Conservation (phyloP, 37 sponge, comb jelly and placozoan genomes). For the Eunapius fragilis region DNA sequence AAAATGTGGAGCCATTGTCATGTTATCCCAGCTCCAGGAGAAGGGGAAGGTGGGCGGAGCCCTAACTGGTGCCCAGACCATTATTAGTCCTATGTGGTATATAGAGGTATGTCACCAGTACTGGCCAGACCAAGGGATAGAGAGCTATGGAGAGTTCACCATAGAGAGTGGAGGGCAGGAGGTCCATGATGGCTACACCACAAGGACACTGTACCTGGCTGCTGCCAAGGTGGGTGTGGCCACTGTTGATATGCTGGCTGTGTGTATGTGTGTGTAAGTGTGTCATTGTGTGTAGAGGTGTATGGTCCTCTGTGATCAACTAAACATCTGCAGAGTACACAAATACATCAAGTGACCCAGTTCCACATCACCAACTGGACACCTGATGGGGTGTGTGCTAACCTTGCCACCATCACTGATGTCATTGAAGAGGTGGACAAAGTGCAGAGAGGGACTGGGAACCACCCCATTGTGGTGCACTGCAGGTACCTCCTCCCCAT, state of each 20-base stretch:
- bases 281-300: background rate
- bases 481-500: constrained; percentile 26
- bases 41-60: background rate
- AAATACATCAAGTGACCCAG: constrained; percentile 37
- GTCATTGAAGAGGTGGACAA: constrained; percentile 46
- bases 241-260: too few relatives aligned
- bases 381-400: constrained; percentile 16
- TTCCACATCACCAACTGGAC: constrained; percentile 58
- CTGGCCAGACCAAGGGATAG: constrained; percentile 31
- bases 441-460: constrained; percentile 64
- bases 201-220: constrained; percentile 28
- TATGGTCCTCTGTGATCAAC: too few relatives aligned
- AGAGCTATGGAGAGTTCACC: constrained; percentile 41
- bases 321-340: background rate
- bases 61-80: background rate
- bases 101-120: constrained; percentile 33
- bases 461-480: constrained; percentile 52
- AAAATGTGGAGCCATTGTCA: background rate
- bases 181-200: constrained; percentile 21
- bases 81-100: background rate
- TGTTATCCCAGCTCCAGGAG: constrained; percentile 15
- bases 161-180: constrained; percentile 4
- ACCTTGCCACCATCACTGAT: constrained; percentile 6
- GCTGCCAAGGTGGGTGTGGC: constrained; percentile 39
- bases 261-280: background rate